Evolutionary conservation across 2,113 vertebrate genomes (phyloP).

Genomic region (Irena cyanogastra): DNA sequence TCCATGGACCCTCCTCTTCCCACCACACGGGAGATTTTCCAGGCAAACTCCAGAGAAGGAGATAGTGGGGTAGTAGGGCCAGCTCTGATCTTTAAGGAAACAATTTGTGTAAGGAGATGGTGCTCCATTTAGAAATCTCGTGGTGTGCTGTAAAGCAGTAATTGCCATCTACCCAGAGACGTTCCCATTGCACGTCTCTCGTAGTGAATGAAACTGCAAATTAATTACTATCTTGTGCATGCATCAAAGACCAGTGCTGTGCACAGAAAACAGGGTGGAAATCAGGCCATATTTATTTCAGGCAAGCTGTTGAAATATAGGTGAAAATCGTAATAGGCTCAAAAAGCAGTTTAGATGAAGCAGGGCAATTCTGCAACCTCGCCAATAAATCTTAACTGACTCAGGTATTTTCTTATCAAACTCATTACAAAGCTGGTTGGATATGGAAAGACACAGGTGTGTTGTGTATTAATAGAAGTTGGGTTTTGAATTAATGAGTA

Average conservation of each 20-base stretch:
- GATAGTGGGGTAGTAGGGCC: neutral
- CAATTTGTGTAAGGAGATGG: neutral
- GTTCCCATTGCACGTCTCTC: neutral
- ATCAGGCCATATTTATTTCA: constrained; percentile 17
- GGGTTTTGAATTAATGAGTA: neutral
- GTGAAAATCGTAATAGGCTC: neutral
- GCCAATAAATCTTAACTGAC: neutral
- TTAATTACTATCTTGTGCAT: constrained; percentile 55
- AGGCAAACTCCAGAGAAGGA: constrained; percentile 7
- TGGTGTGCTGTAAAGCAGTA: constrained; percentile 21
- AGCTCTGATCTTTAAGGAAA: constrained; percentile 21
- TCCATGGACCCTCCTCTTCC: neutral
- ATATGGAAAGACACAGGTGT: neutral
- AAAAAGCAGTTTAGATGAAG: neutral
- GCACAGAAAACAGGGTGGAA: constrained; percentile 35
- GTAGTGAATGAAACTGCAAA: constrained; percentile 23
- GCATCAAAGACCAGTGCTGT: constrained; percentile 34
- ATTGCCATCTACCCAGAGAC: constrained; percentile 44
- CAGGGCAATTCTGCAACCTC: neutral
- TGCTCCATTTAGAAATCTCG: constrained; percentile 14
- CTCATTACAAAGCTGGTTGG: neutral
- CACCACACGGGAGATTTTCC: constrained; percentile 14
- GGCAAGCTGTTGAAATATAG: constrained; percentile 17
- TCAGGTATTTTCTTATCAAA: constrained; percentile 2
- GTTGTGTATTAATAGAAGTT: neutral